Evolutionary conservation across 2,113 vertebrate genomes (phyloP).

Genomic region (Melanotaenia duboulayi): DNA sequence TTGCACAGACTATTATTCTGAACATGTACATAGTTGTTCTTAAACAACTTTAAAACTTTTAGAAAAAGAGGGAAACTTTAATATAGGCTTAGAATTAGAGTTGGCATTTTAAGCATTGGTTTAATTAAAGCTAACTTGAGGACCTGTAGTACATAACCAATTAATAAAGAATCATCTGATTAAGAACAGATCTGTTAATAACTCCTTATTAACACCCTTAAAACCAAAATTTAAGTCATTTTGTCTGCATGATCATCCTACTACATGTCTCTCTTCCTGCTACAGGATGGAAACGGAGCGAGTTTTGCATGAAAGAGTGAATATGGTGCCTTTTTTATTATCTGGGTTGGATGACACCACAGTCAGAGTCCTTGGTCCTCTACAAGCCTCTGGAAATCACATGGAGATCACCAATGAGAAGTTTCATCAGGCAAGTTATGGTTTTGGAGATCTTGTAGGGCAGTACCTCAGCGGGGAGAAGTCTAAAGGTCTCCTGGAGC

Average conservation of each 20-base stretch:
- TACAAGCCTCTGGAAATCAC: slow-evolving; percentile 80
- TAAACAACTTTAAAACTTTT: too few species aligned
- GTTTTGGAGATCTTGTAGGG: slow-evolving; percentile 84
- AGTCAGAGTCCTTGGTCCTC: slow-evolving; percentile 84
- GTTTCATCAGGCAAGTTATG: slow-evolving; percentile 84
- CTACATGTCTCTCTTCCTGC: neutral
- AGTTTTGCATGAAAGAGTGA: slow-evolving; percentile 84
- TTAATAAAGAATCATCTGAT: too few species aligned
- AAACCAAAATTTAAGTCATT: neutral
- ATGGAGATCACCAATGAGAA: slow-evolving; percentile 87
- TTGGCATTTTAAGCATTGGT: too few species aligned
- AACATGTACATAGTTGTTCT: too few species aligned
- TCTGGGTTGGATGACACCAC: slow-evolving; percentile 55
- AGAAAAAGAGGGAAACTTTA: too few species aligned
- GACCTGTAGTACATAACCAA: too few species aligned
- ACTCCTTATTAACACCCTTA: too few species aligned
- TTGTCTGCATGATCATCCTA: neutral
- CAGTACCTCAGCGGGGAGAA: slow-evolving; percentile 90
- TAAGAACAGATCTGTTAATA: too few species aligned
- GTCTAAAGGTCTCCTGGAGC: slow-evolving; percentile 89
- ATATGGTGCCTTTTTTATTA: slow-evolving; percentile 84
- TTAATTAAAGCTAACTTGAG: too few species aligned
- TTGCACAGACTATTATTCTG: too few species aligned
- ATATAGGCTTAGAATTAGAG: too few species aligned
- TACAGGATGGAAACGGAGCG: slow-evolving; percentile 85